Conservation (phyloP, 2,888 invertebrate genomes). For the Hemithea aestivaria region DNA sequence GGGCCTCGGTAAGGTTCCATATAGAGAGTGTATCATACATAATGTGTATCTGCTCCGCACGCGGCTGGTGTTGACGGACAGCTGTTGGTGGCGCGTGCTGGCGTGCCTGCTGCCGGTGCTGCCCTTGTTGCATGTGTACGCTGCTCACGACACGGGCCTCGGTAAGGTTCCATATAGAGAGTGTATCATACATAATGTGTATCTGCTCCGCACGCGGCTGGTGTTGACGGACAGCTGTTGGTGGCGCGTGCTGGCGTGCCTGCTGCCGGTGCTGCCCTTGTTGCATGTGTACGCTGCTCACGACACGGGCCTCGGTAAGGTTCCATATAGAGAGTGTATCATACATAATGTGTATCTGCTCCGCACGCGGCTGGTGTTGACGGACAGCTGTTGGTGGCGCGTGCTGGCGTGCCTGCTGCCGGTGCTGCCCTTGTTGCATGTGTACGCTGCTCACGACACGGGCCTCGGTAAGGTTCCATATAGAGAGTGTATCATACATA, state of each 20-base stretch:
- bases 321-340: too few species aligned
- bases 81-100: constrained; percentile 59
- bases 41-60: too few species aligned
- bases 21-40: too few species aligned
- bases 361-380: constrained; percentile 72
- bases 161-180: constrained; percentile 42
- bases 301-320: constrained; percentile 61
- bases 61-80: constrained; percentile 79
- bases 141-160: constrained; percentile 66
- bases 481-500: too few species aligned
- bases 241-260: constrained; percentile 47
- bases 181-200: too few species aligned
- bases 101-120: constrained; percentile 79
- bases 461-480: constrained; percentile 45
- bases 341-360: too few species aligned
- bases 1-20: constrained; percentile 46
- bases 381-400: constrained; percentile 73
- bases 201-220: constrained; percentile 47
- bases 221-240: constrained; percentile 81
- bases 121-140: constrained; percentile 80
- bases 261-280: constrained; percentile 80
- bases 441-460: constrained; percentile 75
- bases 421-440: constrained; percentile 80
- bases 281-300: constrained; percentile 79
- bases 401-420: constrained; percentile 73